A percentile compares a stretch with the other conserved stretches of the same genome.
phyloP scores from a whole-genome alignment of 2,113 vertebrate genomes.

The Catagonus wagneri region DNA sequence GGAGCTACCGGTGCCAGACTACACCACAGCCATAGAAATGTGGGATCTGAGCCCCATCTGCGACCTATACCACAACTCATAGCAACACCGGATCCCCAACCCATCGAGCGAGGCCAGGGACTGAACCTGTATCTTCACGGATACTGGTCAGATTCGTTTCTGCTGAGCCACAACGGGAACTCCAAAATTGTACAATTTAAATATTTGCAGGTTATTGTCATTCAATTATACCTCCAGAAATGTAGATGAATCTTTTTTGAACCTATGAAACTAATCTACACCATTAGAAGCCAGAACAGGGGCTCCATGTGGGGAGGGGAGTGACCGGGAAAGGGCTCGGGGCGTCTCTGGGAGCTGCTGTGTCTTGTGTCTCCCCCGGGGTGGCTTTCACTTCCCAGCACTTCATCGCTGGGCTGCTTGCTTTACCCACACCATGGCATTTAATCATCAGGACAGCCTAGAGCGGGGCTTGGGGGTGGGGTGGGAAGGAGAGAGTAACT shows the following conservation, averaged over 20 bases:
- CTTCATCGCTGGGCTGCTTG: neutral
- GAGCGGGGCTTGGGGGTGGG: neutral
- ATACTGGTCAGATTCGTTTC: no score
- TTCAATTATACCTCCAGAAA: neutral
- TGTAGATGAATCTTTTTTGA: neutral
- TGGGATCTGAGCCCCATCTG: no score
- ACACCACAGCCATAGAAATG: no score
- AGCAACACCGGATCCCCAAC: no score
- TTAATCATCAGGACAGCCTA: neutral
- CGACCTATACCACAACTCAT: no score
- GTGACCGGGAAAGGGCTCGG: neutral
- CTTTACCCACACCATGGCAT: neutral
- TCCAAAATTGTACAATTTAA: neutral
- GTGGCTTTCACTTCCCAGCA: neutral
- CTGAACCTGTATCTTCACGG: no score
- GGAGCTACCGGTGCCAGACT: no score
- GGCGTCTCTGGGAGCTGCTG: neutral
- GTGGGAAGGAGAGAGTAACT: neutral
- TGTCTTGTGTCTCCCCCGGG: neutral
- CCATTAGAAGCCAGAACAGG: neutral
- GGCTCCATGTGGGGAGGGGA: neutral
- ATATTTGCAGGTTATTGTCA: neutral
- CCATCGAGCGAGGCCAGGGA: no score
- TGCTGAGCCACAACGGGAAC: no score
- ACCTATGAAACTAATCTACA: neutral